Conservation (phyloP, 1,140 invertebrate genomes). For the Venturia canescens region DNA sequence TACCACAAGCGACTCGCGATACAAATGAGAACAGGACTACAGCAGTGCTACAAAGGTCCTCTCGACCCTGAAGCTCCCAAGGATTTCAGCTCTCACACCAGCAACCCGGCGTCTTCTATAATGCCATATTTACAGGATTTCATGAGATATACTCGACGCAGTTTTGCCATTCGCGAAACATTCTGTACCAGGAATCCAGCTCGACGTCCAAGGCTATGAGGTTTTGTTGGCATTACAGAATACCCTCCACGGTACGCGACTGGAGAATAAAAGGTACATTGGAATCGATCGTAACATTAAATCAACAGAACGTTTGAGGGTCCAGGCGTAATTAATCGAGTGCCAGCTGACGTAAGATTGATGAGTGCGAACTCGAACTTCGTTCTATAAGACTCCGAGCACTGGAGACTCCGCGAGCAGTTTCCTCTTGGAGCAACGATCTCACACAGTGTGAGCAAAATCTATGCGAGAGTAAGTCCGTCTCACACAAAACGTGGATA, state of each 20-base stretch:
- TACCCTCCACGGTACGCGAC: too few species aligned
- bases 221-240: not conserved
- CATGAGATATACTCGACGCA: constrained; percentile 51
- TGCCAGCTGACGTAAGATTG: too few species aligned
- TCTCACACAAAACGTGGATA: constrained; percentile 52
- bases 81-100: not conserved
- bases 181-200: constrained; percentile 64
- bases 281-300: too few species aligned
- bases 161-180: constrained; percentile 70
- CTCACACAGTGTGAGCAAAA: not conserved
- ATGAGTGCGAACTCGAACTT: too few species aligned
- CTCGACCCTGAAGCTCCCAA: not conserved
- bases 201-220: constrained; percentile 30
- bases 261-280: too few species aligned
- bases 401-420: not conserved
- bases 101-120: not conserved
- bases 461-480: constrained; percentile 29
- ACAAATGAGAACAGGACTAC: constrained; percentile 63
- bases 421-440: not conserved
- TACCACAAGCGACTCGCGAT: constrained; percentile 62
- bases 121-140: not conserved
- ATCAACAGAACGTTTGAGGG: too few species aligned
- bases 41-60: constrained; percentile 51
- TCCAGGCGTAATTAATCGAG: too few species aligned
- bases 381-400: too few species aligned